These are phyloP conservation scores for Tetrapedia diversipes DNA, from an alignment of 2,888 invertebrate species.

Conservation along the genomic window DNA sequence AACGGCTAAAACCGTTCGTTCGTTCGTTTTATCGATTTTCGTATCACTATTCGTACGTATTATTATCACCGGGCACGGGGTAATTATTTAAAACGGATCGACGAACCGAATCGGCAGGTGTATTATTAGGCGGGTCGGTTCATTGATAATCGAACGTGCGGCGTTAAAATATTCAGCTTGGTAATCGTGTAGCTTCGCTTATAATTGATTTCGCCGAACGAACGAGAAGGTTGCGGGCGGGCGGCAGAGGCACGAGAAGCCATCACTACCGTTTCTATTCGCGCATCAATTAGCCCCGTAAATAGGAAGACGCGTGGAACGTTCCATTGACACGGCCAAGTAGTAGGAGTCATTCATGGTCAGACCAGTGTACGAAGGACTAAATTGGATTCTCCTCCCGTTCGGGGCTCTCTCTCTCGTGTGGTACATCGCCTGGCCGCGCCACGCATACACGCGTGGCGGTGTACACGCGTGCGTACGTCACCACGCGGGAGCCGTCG, in stretches of 20 bases:
- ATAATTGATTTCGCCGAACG: not conserved
- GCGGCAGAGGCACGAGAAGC: not conserved
- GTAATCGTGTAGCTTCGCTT: too few relatives aligned
- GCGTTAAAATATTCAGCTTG: not conserved
- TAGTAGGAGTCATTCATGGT: constrained; percentile 70
- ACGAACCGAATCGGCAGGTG: not conserved
- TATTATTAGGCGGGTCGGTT: not conserved
- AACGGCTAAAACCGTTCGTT: constrained; percentile 20
- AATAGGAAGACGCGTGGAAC: constrained; percentile 30
- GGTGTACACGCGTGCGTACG: constrained; percentile 16
- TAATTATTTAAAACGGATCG: constrained; percentile 12
- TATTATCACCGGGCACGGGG: not conserved
- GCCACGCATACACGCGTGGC: too few relatives aligned
- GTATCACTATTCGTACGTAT: not conserved
- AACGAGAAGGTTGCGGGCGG: not conserved
- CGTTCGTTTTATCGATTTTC: constrained; percentile 25
- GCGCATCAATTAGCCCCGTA: constrained; percentile 38
- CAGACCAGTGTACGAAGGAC: constrained; percentile 56
- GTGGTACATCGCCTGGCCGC: too few relatives aligned
- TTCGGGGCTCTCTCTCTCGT: too few relatives aligned
- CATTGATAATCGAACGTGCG: not conserved
- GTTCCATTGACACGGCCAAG: constrained; percentile 55
- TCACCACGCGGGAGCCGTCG: too few relatives aligned
- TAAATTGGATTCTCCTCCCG: constrained; percentile 47
- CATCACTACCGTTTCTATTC: not conserved